Evolutionary conservation across 2,797 vertebrate genomes (phyloP).

Genomic region (Echeneis naucrates): DNA sequence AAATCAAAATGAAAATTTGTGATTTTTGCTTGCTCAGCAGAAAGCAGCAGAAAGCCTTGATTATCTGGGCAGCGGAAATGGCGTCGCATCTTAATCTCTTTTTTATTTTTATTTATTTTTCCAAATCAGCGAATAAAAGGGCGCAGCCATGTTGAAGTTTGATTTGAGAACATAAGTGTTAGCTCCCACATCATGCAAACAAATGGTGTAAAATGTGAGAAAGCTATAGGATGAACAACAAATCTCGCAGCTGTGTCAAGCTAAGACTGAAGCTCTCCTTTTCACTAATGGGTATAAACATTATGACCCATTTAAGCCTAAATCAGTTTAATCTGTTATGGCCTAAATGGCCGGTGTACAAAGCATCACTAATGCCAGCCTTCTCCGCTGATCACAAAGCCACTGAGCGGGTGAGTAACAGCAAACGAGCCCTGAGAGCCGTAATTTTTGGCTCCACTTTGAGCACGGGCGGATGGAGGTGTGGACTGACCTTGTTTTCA

Average conservation of each 20-base stretch:
- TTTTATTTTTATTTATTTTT: too few relatives aligned
- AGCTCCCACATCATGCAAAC: neutral
- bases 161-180: neutral
- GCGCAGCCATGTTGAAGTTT: neutral
- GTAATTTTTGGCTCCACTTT: slow-evolving; percentile 53
- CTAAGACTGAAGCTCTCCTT: slow-evolving; percentile 8
- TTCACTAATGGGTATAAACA: slow-evolving; percentile 7
- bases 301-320: slow-evolving; percentile 37
- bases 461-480: slow-evolving; percentile 49
- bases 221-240: neutral
- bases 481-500: slow-evolving; percentile 64
- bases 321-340: slow-evolving; percentile 40
- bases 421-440: slow-evolving; percentile 59
- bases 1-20: slow-evolving; percentile 2
- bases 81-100: neutral
- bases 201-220: neutral
- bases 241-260: neutral
- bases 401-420: slow-evolving; percentile 21
- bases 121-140: neutral
- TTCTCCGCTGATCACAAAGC: slow-evolving; percentile 51
- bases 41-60: neutral
- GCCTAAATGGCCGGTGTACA: slow-evolving; percentile 23
- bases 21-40: neutral
- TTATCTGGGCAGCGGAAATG: neutral
- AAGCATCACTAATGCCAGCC: slow-evolving; percentile 31